These are phyloP conservation scores for Strigamia transsilvanica DNA, from an alignment of 2,888 invertebrate species.

Conservation along the genomic window DNA sequence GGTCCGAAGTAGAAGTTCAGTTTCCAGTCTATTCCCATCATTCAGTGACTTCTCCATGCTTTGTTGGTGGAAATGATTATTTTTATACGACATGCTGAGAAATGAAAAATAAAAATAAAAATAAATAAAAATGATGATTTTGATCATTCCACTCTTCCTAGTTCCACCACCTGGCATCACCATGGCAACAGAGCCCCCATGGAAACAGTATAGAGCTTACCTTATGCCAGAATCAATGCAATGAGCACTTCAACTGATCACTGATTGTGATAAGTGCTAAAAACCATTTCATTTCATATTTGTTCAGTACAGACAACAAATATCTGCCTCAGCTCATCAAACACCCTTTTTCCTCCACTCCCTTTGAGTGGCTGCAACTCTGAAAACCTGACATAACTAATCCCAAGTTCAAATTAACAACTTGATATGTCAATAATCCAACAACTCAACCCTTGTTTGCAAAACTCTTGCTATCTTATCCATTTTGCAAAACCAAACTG, in stretches of 20 bases:
- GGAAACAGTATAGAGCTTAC: neutral
- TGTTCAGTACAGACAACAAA: neutral
- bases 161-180: neutral
- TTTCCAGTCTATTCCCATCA: neutral
- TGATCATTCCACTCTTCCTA: neutral
- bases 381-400: conserved; percentile 28
- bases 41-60: neutral
- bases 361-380: conserved; percentile 10
- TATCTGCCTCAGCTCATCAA: neutral
- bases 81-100: neutral
- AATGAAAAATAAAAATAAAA: neutral
- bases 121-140: neutral
- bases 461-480: conserved; percentile 3
- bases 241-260: neutral
- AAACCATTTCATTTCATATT: neutral
- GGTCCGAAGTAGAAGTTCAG: neutral
- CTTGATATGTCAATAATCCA: neutral
- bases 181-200: neutral
- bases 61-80: neutral
- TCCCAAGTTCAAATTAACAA: neutral
- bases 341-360: neutral
- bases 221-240: neutral
- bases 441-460: neutral
- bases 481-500: no score
- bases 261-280: neutral